phyloP scores from a whole-genome alignment of 2,113 vertebrate species.

The Acanthisitta chloris region DNA sequence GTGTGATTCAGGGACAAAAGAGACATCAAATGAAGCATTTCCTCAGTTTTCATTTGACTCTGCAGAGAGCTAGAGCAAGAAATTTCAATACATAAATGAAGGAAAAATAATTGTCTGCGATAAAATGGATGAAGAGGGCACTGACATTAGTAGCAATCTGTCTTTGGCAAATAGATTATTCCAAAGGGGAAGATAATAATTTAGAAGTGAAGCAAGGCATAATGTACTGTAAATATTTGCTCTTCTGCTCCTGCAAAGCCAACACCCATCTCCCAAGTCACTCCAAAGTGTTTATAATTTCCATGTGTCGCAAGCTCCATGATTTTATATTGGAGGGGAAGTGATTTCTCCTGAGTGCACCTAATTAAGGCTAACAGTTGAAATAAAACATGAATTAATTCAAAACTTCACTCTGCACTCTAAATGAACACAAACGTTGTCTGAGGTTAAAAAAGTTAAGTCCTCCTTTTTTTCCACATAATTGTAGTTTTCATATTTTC shows the following conservation, averaged over 20 bases:
- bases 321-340: conserved; percentile 41
- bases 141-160: background rate
- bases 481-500: conserved; percentile 58
- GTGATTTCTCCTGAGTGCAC: conserved; percentile 33
- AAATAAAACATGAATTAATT: conserved; percentile 54
- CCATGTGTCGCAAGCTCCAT: background rate
- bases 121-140: background rate
- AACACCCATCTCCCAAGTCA: conserved; percentile 50
- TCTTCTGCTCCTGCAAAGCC: conserved; percentile 40
- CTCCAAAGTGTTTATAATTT: conserved; percentile 65
- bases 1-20: background rate
- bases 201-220: background rate
- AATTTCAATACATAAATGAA: background rate
- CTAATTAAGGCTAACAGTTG: conserved; percentile 53
- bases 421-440: conserved; percentile 33
- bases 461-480: conserved; percentile 18
- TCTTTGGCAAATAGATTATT: conserved; percentile 33
- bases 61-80: background rate
- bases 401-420: background rate
- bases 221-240: conserved; percentile 65
- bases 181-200: conserved; percentile 42
- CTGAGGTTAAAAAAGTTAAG: conserved; percentile 51
- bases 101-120: background rate
- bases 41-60: background rate
- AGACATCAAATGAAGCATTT: background rate